A percentile compares a stretch with the other conserved stretches of the same genome.
Conservation (phyloP, 2,888 invertebrate species). For the Nephrotoma guestfalica region DNA sequence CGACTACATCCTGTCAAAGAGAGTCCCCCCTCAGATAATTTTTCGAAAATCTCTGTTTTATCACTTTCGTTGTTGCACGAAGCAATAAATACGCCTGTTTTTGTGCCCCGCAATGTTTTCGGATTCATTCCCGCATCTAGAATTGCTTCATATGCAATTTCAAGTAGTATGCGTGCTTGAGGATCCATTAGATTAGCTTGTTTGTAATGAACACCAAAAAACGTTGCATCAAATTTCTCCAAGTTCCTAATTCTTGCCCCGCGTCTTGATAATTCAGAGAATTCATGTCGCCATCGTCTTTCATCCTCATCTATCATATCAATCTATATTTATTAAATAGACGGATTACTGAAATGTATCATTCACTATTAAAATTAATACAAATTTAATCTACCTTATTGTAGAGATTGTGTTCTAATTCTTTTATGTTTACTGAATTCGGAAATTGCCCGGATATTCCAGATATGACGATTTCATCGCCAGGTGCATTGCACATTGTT, state of each 20-base stretch:
- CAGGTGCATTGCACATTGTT: constrained; percentile 15
- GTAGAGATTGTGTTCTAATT: constrained; percentile 39
- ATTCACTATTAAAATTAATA: no score
- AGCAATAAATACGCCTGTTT: constrained; percentile 61
- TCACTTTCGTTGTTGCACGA: constrained; percentile 57
- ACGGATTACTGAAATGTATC: no score
- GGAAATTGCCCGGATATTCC: constrained; percentile 41
- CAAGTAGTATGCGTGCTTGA: constrained; percentile 61
- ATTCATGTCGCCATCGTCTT: constrained; percentile 57
- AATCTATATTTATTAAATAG: constrained; percentile 32
- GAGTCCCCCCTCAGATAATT: constrained; percentile 37
- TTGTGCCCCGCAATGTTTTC: constrained; percentile 43
- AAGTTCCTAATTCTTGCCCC: constrained; percentile 56
- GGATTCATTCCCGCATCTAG: constrained; percentile 63
- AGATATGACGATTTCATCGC: constrained; percentile 33
- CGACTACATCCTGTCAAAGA: constrained; percentile 53
- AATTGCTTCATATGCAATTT: constrained; percentile 62
- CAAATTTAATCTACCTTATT: constrained; percentile 21
- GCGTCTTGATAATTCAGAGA: constrained; percentile 57
- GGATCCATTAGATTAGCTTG: constrained; percentile 67
- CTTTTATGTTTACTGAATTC: constrained; percentile 38
- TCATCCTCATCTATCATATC: constrained; percentile 73
- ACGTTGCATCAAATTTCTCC: constrained; percentile 59
- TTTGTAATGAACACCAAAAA: constrained; percentile 60
- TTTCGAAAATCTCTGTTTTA: constrained; percentile 54